Percentiles rank a stretch among this genome's conserved stretches.
Evolutionary conservation across 2,888 invertebrate genomes (phyloP).

Genomic region (Blastobasis lacticolella): DNA sequence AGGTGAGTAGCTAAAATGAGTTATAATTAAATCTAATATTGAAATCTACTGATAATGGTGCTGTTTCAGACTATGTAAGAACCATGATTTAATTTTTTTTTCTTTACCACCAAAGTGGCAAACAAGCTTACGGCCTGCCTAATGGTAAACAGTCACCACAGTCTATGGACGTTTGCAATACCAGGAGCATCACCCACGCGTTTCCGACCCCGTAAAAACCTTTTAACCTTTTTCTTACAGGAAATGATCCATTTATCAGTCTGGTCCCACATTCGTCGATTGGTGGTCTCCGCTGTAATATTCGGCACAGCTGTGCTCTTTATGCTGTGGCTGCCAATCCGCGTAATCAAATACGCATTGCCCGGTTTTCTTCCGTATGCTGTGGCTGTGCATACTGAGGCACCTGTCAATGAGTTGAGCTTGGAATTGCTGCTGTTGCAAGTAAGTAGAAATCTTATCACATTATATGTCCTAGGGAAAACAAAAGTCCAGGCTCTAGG

Average conservation of each 20-base stretch:
- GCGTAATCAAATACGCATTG: constrained; percentile 85
- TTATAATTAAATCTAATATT: too few relatives aligned
- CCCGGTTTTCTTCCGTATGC: constrained; percentile 97
- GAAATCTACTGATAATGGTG: too few relatives aligned
- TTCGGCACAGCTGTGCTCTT: constrained; percentile 97
- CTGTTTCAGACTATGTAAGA: too few relatives aligned
- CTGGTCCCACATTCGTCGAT: constrained; percentile 89
- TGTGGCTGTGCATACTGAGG: constrained; percentile 86
- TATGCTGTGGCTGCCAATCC: constrained; percentile 96
- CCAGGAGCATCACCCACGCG: too few relatives aligned
- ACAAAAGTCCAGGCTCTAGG: too few relatives aligned
- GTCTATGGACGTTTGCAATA: too few relatives aligned
- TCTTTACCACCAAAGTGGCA: too few relatives aligned
- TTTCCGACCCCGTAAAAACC: too few relatives aligned
- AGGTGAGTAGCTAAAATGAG: constrained; percentile 54
- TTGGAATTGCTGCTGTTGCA: constrained; percentile 93
- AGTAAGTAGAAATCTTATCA: constrained; percentile 45
- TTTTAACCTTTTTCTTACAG: constrained; percentile 55
- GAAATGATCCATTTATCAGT: constrained; percentile 99
- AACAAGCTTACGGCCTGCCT: too few relatives aligned
- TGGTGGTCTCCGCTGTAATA: constrained; percentile 94
- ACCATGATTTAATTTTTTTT: too few relatives aligned
- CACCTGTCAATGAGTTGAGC: constrained; percentile 94
- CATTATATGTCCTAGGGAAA: too few relatives aligned
- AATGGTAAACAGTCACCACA: too few relatives aligned